Evolutionary conservation across 2,113 vertebrate genomes (phyloP), one percentile per base, ranked within the genome.

Genomic region (Morphnarchus princeps): DNA sequence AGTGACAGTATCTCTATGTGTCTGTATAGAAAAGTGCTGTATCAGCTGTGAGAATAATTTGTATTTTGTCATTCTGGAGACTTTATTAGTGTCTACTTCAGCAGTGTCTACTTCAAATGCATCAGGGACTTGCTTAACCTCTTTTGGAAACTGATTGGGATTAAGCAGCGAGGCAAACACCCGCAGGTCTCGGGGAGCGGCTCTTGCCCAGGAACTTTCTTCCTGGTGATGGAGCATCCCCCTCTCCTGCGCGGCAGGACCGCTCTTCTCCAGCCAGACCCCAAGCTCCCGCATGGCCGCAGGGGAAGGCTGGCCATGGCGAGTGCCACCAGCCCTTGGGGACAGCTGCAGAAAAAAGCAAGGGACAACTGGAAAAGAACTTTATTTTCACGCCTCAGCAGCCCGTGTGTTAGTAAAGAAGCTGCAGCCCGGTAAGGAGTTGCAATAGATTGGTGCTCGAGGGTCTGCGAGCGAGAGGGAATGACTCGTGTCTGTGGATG

Each of bases 221-320:
- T 49, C 20, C 28, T 14, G 9, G 45, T 14, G 58, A 18, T 11
- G 74, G 74, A 49, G 43, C 74, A 31, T 32, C 73, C 26, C 57
- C n/a, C 15, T 11, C 54, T 21, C 54, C 32, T 28, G 72, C 72
- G 31, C 3, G 5, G 21, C 50, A 42, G 70, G 50, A 55, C 50
- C 29, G 4, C 52, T 57, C 16, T 20, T 6, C 50, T 25, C 16
- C 12, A 3, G 54, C 32, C 55, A 13, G 55, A 28, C 17, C 40
- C 24, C 5, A 8, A 7, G 55, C 55, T 47, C 32, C 55, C 1
- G 3, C 26, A 1, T 3, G 2, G 55, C 55, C 9, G 13, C 25
- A 5, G 25, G 74, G 15, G 11, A 31, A 13, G n/a, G 32, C 43
- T 61, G 74, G n/a, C 58, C 43, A 5, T 5, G 5, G n/a, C 3